These are phyloP conservation scores for Nephrotoma flavescens DNA, from an alignment of 2,888 invertebrate species.

Conservation along the genomic window DNA sequence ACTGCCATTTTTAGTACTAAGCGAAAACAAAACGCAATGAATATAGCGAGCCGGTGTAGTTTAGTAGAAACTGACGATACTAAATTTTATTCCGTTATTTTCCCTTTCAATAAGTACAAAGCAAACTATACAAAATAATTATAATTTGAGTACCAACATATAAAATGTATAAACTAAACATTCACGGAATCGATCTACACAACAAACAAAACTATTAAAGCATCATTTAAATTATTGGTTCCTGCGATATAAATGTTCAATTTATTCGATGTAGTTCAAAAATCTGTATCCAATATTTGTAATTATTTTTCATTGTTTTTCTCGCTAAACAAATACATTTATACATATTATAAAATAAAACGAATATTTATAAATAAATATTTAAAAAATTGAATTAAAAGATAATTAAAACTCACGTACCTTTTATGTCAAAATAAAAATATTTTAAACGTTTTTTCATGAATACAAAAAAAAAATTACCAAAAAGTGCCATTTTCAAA, in stretches of 20 bases:
- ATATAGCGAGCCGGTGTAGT: no score
- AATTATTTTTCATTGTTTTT: neutral
- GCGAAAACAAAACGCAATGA: no score
- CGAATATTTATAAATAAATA: neutral
- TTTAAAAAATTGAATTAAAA: neutral
- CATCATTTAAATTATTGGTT: neutral
- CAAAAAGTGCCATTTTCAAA: slow-evolving; percentile 1
- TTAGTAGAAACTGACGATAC: no score
- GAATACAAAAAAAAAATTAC: neutral
- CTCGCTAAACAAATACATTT: neutral
- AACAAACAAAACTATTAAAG: neutral
- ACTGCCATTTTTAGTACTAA: no score
- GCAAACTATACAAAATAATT: no score
- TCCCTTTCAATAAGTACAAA: no score
- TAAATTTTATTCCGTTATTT: no score
- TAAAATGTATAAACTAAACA: no score
- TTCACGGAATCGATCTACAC: no score
- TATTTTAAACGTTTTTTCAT: neutral
- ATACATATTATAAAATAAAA: neutral
- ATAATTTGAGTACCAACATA: no score
- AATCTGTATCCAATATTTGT: neutral
- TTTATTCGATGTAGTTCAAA: neutral
- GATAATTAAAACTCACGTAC: neutral
- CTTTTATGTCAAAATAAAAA: neutral
- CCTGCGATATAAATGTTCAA: neutral